Evolutionary conservation across 2,797 vertebrate species (phyloP), one percentile per base, ranked within the genome.

Genomic region (Pantherophis vulpinus): DNA sequence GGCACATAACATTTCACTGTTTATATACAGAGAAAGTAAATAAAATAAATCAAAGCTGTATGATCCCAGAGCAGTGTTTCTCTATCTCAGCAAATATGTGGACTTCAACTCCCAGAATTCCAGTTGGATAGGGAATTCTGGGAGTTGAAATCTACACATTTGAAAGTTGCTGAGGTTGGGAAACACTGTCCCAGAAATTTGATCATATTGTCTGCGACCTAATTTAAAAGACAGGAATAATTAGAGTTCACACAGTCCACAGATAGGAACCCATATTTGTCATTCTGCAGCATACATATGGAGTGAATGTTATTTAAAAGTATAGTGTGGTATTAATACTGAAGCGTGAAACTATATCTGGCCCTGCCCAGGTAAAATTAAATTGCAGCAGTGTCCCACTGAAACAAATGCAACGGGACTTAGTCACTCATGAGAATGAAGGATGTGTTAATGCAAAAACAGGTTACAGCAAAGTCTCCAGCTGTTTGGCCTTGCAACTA

Each of bases 161-260:
- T 70, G 13, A 32, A 70, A 70, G 0, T 70, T n/a, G 66, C 66
- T 16, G n/a, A 70, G 2, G 14, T 18, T 70, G 63, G 5, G n/a
- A 70, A 70, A 70, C 13, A 32, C 5, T 6, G 66, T 70, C n/a
- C 63, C 12, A n/a, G 29, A 66, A 66, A 29, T 23, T 51, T 6
- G n/a, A 23, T 32, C 37, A 58, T 18, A 96, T 97, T 96, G 96
- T 95, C 93, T 94, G 96, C 2, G 91, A 95, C 91, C 95, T 94
- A 96, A 96, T 97, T 97, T 95, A 94, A 37, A 96, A 94, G 95
- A 94, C 93, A 93, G 95, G 95, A 42, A 4, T 2, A 27, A 29
- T 13, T 16, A 61, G 32, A 87, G 29, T 55, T 87, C 92, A 94
- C 61, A 3, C 70, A 74, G 32, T 61, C 86, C 95, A 93, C 95